Conservation (phyloP, 2,113 vertebrate species). For the Meles meles region DNA sequence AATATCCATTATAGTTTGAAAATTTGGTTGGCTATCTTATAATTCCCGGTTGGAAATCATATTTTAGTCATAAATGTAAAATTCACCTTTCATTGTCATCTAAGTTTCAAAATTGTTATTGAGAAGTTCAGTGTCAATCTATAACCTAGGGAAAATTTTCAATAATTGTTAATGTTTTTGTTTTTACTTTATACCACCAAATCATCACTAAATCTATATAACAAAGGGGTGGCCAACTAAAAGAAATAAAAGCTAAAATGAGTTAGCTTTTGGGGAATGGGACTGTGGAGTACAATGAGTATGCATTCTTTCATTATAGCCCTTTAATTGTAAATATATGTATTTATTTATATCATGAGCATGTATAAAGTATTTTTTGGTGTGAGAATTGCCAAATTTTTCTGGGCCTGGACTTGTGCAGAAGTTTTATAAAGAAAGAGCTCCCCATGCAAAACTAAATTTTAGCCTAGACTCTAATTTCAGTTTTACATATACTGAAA, state of each 20-base stretch:
- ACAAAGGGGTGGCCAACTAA: neutral
- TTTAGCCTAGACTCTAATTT: neutral
- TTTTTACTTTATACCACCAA: neutral
- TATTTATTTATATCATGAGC: neutral
- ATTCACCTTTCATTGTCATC: neutral
- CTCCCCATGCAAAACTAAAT: neutral
- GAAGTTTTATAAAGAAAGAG: conserved; percentile 6
- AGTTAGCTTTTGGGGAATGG: neutral
- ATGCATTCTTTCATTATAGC: neutral
- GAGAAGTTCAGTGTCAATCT: neutral
- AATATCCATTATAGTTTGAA: neutral
- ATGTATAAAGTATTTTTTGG: neutral
- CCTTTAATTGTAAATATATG: neutral
- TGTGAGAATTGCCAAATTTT: neutral
- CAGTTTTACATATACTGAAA: neutral
- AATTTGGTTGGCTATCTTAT: neutral
- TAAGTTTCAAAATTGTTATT: neutral
- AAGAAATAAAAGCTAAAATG: neutral
- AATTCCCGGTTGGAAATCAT: neutral
- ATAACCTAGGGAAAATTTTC: neutral
- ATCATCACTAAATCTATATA: neutral
- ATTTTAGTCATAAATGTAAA: neutral
- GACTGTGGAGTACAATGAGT: rapidly evolving
- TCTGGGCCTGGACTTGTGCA: neutral
- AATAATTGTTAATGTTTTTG: neutral